Percentiles rank a stretch among this genome's conserved stretches.
phyloP scores from a whole-genome alignment of 2,888 invertebrate genomes.

The Diogma glabrata region DNA sequence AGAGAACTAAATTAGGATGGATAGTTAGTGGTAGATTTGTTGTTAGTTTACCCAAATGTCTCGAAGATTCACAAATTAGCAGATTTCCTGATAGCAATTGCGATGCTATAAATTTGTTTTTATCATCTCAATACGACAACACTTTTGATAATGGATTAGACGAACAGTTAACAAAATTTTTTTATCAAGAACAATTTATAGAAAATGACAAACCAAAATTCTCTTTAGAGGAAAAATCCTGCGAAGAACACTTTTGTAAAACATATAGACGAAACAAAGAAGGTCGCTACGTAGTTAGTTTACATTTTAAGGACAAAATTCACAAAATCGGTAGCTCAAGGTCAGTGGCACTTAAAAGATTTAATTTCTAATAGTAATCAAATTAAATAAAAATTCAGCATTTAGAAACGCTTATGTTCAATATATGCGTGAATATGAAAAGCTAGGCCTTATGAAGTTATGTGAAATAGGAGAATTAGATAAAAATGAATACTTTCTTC shows the following conservation, averaged over 20 bases:
- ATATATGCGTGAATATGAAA: not conserved
- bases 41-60: not conserved
- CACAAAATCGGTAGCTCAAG: not conserved
- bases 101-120: not conserved
- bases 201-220: no score
- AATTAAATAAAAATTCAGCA: not conserved
- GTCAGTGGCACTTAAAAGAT: not conserved
- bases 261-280: not conserved
- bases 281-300: not conserved
- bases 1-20: not conserved
- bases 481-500: no score
- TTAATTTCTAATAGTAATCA: not conserved
- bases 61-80: not conserved
- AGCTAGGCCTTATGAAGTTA: not conserved
- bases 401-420: not conserved
- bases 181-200: no score
- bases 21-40: not conserved
- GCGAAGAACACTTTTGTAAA: not conserved
- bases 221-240: not conserved
- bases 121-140: not conserved
- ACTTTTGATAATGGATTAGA: not conserved
- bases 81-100: not conserved
- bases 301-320: not conserved
- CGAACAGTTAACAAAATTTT: not conserved
- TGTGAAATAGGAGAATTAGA: not conserved